Evolutionary conservation across 1,140 invertebrate species (phyloP).

Genomic region (Lepidurus packardi): DNA sequence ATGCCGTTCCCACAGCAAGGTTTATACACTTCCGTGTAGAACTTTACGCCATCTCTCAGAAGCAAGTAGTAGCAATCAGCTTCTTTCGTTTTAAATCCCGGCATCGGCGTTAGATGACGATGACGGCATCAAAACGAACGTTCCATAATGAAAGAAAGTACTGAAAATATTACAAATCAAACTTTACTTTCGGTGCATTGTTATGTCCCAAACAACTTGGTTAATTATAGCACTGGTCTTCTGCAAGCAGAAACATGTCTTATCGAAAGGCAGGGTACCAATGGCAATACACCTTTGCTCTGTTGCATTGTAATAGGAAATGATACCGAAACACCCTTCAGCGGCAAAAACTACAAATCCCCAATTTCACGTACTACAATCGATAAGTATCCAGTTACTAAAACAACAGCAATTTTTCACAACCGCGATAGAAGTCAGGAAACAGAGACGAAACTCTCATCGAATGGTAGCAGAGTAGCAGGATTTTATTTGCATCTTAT

Average conservation of each 20-base stretch:
- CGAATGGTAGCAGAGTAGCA: not conserved
- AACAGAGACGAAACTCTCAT: not conserved
- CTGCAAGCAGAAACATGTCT: not conserved
- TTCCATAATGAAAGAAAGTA: not conserved
- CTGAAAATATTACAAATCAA: not conserved
- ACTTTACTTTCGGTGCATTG: not conserved
- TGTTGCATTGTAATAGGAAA: not conserved
- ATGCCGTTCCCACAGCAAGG: not conserved
- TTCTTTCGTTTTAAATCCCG: not conserved
- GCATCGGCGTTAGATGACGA: not conserved
- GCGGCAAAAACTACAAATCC: not conserved
- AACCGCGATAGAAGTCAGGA: not conserved
- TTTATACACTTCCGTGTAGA: constrained; percentile 5
- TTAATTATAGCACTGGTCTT: not conserved
- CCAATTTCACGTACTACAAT: not conserved
- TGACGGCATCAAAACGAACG: not conserved
- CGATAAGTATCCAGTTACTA: not conserved
- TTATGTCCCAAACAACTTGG: not conserved
- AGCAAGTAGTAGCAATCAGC: not conserved
- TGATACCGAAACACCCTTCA: not conserved
- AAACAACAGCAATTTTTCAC: not conserved
- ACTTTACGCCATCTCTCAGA: not conserved
- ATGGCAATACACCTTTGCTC: not conserved
- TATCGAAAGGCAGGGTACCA: not conserved
- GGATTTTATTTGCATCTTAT: not conserved